These are phyloP conservation scores for Eupithecia pulchellata DNA, from an alignment of 2,888 invertebrate genomes.

Conservation along the genomic window DNA sequence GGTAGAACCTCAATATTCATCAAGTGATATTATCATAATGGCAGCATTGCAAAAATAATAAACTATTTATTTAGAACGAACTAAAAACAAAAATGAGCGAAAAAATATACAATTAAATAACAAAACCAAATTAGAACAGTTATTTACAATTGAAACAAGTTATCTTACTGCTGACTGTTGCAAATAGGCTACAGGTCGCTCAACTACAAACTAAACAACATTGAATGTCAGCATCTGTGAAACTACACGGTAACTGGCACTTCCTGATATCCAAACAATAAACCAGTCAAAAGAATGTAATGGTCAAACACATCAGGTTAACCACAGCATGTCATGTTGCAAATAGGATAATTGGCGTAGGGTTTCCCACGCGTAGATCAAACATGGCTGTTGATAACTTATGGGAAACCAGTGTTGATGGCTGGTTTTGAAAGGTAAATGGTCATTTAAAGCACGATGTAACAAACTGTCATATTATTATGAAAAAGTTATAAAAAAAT, in stretches of 20 bases:
- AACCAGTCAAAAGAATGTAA: conserved; percentile 58
- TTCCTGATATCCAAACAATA: conserved; percentile 46
- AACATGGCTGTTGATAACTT: conserved; percentile 22
- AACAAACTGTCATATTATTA: neutral
- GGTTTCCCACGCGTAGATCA: conserved; percentile 60
- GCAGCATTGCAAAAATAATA: neutral
- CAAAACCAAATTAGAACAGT: too few species aligned
- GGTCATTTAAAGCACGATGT: neutral
- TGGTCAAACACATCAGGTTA: conserved; percentile 57
- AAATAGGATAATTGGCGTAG: conserved; percentile 73
- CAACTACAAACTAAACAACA: too few species aligned
- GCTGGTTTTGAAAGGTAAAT: conserved; percentile 16
- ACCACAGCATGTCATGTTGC: conserved; percentile 51
- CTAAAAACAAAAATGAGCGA: too few species aligned
- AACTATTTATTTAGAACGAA: neutral
- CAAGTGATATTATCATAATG: neutral
- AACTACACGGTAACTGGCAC: conserved; percentile 5
- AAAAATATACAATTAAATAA: too few species aligned
- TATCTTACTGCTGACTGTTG: too few species aligned
- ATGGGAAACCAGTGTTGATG: conserved; percentile 18
- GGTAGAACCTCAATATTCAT: neutral
- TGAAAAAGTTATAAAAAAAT: neutral
- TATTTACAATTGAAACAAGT: too few species aligned
- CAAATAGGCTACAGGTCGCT: too few species aligned
- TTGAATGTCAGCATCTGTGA: too few species aligned